Conservation (phyloP, 2,113 vertebrate genomes). For the Bos taurus region ARS-UCD2.0 NC_037348.1:19278001-19278500, state of each 20-base stretch:
- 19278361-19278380: background rate
- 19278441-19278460: accelerated
- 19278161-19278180: background rate
- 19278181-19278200: background rate
- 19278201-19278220: background rate
- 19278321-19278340: background rate
- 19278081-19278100: background rate
- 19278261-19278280: background rate
- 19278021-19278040: background rate
- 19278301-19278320: background rate
- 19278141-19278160: background rate
- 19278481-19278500: background rate
- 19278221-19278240: background rate
- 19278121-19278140: background rate
- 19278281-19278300: background rate
- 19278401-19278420: background rate
- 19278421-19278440: background rate
- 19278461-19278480: background rate
- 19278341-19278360: too few relatives aligned
- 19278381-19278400: background rate
- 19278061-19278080: background rate
- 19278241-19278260: background rate
- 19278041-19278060: background rate
- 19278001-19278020: background rate
- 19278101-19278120: background rate